Evolutionary conservation across 2,888 invertebrate genomes (phyloP).

Genomic region (Drosophila cyrtoloma): DNA sequence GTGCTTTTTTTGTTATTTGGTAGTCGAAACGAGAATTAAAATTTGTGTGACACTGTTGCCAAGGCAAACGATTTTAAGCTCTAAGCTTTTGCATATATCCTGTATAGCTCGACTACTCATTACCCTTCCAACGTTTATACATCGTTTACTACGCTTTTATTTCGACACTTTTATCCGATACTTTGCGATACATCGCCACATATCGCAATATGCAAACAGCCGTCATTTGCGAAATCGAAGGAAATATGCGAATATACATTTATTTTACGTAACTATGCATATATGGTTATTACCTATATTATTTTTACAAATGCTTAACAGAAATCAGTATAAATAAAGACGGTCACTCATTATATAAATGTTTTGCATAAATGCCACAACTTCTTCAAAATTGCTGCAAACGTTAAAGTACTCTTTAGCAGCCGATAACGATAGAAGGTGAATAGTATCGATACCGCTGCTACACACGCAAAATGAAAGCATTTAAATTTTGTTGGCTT

Average conservation of each 20-base stretch:
- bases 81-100: conserved; percentile 20
- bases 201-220: background rate
- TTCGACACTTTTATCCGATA: conserved; percentile 4
- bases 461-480: background rate
- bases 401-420: background rate
- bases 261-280: background rate
- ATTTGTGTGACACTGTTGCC: conserved; percentile 23
- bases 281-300: background rate
- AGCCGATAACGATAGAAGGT: conserved; percentile 10
- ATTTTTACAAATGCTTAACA: background rate
- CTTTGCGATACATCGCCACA: conserved; percentile 5
- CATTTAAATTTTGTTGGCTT: background rate
- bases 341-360: too few relatives aligned
- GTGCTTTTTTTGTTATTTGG: conserved; percentile 15
- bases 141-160: conserved; percentile 24
- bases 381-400: background rate
- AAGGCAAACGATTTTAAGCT: conserved; percentile 25
- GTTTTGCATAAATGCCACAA: background rate
- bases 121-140: conserved; percentile 33
- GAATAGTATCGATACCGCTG: background rate
- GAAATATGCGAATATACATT: background rate
- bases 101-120: conserved; percentile 20
- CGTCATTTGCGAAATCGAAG: background rate
- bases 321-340: background rate
- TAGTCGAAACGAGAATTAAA: conserved; percentile 10